Evolutionary conservation across 2,113 vertebrate genomes (phyloP).

Genomic region (Poeciliopsis retropinna): DNA sequence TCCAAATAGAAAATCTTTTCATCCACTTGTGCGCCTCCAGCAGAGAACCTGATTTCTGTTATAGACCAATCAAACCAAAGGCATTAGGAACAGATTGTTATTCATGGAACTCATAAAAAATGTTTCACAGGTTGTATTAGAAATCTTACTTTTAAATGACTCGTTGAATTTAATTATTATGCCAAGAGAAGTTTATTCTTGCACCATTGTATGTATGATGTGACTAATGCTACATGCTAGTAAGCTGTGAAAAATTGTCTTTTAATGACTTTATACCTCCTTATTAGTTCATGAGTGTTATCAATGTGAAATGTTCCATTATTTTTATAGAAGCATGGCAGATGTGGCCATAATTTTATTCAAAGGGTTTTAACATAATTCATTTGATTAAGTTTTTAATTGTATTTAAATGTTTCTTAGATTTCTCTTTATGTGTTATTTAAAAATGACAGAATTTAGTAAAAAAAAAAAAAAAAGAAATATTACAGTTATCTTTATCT

Average conservation of each 20-base stretch:
- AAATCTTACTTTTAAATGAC: background rate
- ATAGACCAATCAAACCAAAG: conserved; percentile 1
- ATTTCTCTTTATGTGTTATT: background rate
- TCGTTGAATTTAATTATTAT: background rate
- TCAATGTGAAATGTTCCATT: background rate
- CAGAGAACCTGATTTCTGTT: conserved; percentile 2
- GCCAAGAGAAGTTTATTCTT: background rate
- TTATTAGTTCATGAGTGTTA: background rate
- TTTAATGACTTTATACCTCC: background rate
- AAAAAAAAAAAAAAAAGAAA: background rate
- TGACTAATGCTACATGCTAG: background rate
- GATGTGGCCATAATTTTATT: background rate
- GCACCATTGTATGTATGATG: background rate
- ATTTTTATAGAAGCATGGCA: background rate
- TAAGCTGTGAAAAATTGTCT: background rate
- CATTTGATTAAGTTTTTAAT: background rate
- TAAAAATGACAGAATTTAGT: background rate
- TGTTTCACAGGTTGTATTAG: conserved; percentile 1
- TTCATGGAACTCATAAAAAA: conserved; percentile 7
- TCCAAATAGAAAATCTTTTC: conserved; percentile 6
- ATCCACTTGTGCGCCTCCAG: conserved; percentile 9
- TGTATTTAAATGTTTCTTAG: background rate
- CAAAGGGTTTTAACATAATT: background rate
- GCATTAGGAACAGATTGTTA: background rate
- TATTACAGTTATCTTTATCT: background rate